Conservation (phyloP, 2,888 invertebrate genomes). For the Acronicta leporina region DNA sequence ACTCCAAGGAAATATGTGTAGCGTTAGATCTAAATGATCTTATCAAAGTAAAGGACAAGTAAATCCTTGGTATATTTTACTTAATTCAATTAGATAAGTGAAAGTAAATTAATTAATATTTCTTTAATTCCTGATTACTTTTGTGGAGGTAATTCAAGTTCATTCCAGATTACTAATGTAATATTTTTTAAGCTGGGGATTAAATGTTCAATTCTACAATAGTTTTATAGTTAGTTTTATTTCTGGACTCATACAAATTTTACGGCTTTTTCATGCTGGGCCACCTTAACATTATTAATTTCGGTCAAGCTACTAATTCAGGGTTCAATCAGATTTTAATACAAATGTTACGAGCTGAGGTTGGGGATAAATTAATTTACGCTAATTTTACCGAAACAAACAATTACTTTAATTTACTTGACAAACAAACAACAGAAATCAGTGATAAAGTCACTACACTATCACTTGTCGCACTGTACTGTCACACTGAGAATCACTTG, state of each 20-base stretch:
- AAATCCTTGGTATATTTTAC: conserved; percentile 76
- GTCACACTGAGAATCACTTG: too few relatives aligned
- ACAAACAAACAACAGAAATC: too few relatives aligned
- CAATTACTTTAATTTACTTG: too few relatives aligned
- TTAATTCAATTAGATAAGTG: conserved; percentile 84
- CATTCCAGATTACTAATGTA: conserved; percentile 86
- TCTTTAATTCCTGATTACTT: conserved; percentile 84
- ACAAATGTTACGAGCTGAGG: too few relatives aligned
- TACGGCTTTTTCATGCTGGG: too few relatives aligned
- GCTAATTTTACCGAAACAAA: too few relatives aligned
- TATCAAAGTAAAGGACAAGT: conserved; percentile 88
- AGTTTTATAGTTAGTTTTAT: conserved; percentile 55
- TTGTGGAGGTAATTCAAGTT: conserved; percentile 79
- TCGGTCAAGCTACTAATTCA: too few relatives aligned
- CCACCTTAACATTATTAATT: too few relatives aligned
- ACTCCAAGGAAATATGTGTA: conserved; percentile 88
- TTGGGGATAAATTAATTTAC: too few relatives aligned
- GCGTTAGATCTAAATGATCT: conserved; percentile 88
- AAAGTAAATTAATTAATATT: conserved; percentile 79
- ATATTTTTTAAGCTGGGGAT: conserved; percentile 84
- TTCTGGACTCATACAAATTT: conserved; percentile 8
- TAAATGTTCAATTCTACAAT: conserved; percentile 83
- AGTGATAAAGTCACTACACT: too few relatives aligned
- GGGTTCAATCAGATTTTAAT: too few relatives aligned
- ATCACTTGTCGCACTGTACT: too few relatives aligned